Evolutionary conservation across 2,888 invertebrate genomes (phyloP), one percentile per base, ranked within the genome.

Genomic region (Catocala nupta): DNA sequence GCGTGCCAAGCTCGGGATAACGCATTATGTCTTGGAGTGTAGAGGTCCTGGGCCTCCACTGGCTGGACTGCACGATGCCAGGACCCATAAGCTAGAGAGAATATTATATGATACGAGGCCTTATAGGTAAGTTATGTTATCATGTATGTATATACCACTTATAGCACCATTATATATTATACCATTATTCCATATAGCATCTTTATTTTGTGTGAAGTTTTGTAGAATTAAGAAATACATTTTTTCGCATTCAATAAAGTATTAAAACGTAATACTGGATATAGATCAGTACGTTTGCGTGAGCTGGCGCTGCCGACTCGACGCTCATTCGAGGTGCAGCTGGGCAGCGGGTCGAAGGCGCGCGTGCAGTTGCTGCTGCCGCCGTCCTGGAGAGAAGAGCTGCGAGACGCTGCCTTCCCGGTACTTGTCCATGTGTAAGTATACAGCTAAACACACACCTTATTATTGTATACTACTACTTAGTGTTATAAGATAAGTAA

Each of bases 21-120:
- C 93, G 63, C 93, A 93, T 85, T 98, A 98, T 88, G 98, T 98
- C 76, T 95, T 98, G 77, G 96, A 97, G 85, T 99, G 99, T 90
- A 96, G 97, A 80, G 99, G 99, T n/a, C 98, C 98, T 49, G 98
- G 97, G 66, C 96, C 98, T 71, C 98, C 99, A 66, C 95, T 97
- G 78, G 97, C 97, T 51, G 97, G 96, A 33, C 95, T 97, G 75
- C 97, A 98, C 88, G 96, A 96, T 74, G 96, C 96, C 81, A 95
- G 95, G 80, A 96, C 96, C 53, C 97, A 97, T 91, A 96, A 96
- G 86, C 95, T 97, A 90, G 95, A 97, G 73, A 95, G 96, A 89
- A 95, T 97, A 80, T 94, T 97, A 75, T 97, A 97, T 92, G 98
- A 96, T 90, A 96, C 96, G 87, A 95, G 95, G 91, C 96, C 96